These are phyloP conservation scores for Drosophila tsacasi DNA, from an alignment of 1,140 invertebrate genomes.

Conservation along the genomic window DNA sequence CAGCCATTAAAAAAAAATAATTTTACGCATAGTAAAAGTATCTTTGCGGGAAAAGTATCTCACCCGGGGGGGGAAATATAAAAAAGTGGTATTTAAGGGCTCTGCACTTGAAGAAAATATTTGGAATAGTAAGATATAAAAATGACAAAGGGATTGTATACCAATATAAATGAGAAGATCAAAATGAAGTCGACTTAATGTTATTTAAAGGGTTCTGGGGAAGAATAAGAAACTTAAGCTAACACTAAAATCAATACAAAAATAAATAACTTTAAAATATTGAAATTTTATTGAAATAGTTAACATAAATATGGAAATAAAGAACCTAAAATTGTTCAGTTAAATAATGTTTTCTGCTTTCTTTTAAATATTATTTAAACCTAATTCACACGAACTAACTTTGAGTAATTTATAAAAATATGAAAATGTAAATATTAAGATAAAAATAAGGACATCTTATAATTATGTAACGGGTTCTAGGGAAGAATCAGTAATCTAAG, in stretches of 20 bases:
- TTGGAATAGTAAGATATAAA: background rate
- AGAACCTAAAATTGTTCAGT: too few species aligned
- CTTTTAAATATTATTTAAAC: too few species aligned
- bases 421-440: background rate
- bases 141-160: too few species aligned
- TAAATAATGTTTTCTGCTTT: too few species aligned
- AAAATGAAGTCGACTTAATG: background rate
- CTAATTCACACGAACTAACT: too few species aligned
- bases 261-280: too few species aligned
- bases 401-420: too few species aligned
- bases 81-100: slow-evolving; percentile 17
- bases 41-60: slow-evolving; percentile 20
- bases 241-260: too few species aligned
- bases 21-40: slow-evolving; percentile 38
- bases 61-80: background rate
- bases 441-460: background rate
- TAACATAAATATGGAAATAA: too few species aligned
- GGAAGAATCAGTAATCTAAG: background rate
- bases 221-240: background rate
- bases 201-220: background rate
- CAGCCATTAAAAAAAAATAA: slow-evolving; percentile 64
- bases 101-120: slow-evolving; percentile 8
- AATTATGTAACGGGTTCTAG: background rate
- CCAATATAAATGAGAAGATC: background rate
- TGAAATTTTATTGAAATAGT: too few species aligned